Percentiles rank a stretch among this genome's conserved stretches.
Conservation (phyloP, 2,888 invertebrate species). For the Lathronympha strigana region DNA sequence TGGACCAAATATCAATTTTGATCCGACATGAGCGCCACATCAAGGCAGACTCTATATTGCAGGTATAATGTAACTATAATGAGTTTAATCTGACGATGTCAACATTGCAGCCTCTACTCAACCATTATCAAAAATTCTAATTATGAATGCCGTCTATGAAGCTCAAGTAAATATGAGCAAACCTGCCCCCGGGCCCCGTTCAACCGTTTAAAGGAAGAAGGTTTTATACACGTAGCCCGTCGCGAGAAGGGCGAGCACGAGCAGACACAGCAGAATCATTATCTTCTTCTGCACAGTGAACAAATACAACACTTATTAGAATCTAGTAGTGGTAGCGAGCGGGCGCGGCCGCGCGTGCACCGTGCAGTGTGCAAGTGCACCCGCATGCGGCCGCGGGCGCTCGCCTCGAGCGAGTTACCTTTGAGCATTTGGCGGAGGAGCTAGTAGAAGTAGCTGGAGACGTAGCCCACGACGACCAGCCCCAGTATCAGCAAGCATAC, state of each 20-base stretch:
- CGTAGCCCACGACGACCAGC: conserved; percentile 90
- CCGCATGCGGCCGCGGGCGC: conserved; percentile 39
- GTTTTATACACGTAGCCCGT: conserved; percentile 83
- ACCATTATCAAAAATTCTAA: conserved; percentile 58
- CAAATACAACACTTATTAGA: conserved; percentile 80
- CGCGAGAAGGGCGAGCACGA: conserved; percentile 90
- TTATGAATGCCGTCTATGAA: conserved; percentile 66
- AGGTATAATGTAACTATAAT: conserved; percentile 34
- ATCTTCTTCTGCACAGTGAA: conserved; percentile 94
- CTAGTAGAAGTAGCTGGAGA: conserved; percentile 86
- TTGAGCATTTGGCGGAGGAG: conserved; percentile 69
- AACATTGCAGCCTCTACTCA: conserved; percentile 54
- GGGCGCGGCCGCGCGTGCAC: conserved; percentile 47
- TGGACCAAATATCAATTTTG: conserved; percentile 50
- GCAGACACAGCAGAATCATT: conserved; percentile 95
- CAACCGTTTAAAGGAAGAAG: conserved; percentile 79
- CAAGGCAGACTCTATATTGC: conserved; percentile 23
- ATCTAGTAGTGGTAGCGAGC: conserved; percentile 65
- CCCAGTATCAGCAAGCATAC: conserved; percentile 94
- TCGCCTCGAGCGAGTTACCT: conserved; percentile 67
- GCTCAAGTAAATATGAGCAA: conserved; percentile 65
- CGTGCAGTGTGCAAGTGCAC: neutral
- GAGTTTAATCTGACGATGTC: conserved; percentile 32
- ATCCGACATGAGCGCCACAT: conserved; percentile 46
- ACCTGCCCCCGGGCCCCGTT: conserved; percentile 78